phyloP scores from a whole-genome alignment of 2,797 vertebrate genomes.

The Phataginus tricuspis region DNA sequence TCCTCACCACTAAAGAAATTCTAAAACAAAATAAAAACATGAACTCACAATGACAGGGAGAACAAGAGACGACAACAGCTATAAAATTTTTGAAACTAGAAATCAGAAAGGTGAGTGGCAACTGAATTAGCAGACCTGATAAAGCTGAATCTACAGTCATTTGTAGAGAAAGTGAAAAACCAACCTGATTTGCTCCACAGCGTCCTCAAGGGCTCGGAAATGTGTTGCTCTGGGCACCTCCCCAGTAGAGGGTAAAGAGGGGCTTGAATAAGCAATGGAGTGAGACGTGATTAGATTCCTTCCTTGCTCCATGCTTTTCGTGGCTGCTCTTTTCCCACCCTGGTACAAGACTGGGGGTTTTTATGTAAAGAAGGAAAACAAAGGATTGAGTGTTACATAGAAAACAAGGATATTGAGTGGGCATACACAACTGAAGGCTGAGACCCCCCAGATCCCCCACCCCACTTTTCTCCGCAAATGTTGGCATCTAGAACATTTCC shows the following conservation, averaged over 20 bases:
- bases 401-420: background rate
- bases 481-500: background rate
- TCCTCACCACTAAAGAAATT: background rate
- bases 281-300: background rate
- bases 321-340: background rate
- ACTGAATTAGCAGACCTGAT: background rate
- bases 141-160: background rate
- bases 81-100: background rate
- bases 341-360: background rate
- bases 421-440: background rate
- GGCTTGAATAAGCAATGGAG: background rate
- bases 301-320: background rate
- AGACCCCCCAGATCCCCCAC: background rate
- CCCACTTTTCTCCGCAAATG: background rate
- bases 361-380: background rate
- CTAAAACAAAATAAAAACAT: background rate
- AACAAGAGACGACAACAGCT: background rate
- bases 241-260: background rate
- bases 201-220: background rate
- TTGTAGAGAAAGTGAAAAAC: background rate
- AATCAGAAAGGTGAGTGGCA: background rate
- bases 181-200: background rate
- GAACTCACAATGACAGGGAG: background rate
- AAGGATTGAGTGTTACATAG: background rate
- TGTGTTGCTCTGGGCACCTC: background rate